Evolutionary conservation across 2,888 invertebrate genomes (phyloP).

Genomic region (Tachina lurida): DNA sequence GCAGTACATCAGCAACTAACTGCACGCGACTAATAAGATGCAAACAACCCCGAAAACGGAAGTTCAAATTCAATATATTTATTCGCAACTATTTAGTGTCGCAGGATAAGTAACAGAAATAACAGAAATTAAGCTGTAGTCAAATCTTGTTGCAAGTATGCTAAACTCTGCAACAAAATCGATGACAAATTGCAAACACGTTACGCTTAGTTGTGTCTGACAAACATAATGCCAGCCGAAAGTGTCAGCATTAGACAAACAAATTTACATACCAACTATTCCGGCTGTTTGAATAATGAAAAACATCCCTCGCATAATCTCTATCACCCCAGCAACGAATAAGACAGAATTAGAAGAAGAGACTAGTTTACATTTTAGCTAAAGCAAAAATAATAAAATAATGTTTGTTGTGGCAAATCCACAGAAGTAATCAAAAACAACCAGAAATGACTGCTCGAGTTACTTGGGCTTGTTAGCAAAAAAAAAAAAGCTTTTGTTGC

Average conservation of each 20-base stretch:
- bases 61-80: background rate
- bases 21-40: conserved; percentile 24
- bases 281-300: conserved; percentile 9
- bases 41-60: conserved; percentile 28
- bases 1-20: conserved; percentile 72
- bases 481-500: conserved; percentile 35
- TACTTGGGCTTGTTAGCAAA: conserved; percentile 63
- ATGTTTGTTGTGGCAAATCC: conserved; percentile 41
- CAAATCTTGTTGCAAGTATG: conserved; percentile 69
- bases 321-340: background rate
- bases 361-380: conserved; percentile 60
- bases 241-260: conserved; percentile 61
- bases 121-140: conserved; percentile 62
- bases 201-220: conserved; percentile 81
- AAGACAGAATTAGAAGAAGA: conserved; percentile 26
- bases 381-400: conserved; percentile 52
- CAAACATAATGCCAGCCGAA: conserved; percentile 62
- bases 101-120: background rate
- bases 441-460: conserved; percentile 48
- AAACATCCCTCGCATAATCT: conserved; percentile 58
- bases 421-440: conserved; percentile 44
- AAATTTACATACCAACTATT: conserved; percentile 59
- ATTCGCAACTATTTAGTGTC: conserved; percentile 19
- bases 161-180: conserved; percentile 81
- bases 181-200: conserved; percentile 83